Base-by-base conservation (phyloP, 2,113 vertebrate genomes). In the Seriola dumerili region DNA sequence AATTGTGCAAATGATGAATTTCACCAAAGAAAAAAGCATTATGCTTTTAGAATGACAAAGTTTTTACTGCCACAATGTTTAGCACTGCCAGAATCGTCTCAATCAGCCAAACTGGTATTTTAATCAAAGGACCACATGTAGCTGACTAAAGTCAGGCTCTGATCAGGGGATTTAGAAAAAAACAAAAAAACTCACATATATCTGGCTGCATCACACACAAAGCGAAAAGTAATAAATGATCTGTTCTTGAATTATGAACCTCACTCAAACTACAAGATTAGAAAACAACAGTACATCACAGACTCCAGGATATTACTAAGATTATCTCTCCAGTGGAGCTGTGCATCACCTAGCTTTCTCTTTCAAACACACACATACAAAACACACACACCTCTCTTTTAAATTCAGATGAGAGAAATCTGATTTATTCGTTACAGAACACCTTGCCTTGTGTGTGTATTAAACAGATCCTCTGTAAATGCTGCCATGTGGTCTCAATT, bases 241-340 rank as follows among this genome's bases (percentile, higher is more conserved):
- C 46, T 62, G 54, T 54, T 76, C 66, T 76, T 80, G 62, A 80
- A 68, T 76, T 68, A 67, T 66, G 57, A 76, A 63, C 69, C 44
- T 68, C 48, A 69, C 62, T 87, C 55, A 84, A 40, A 68, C n/a
- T 72, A 46, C 72, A 69, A 72, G 67, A 58, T 84, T 76, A 77
- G 62, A 87, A 76, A 67, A 76, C 71, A 79, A 67, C 44, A 67
- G 59, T n/a, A 68, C 54, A 83, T 80, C 76, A 72, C 76, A 87
- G 67, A 76, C 85, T 76, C 34, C 76, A 83, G 72, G 72, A 83
- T 80, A 83, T 83, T 76, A 83, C 70, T 67, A 65, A 72, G 76
- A 68, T 83, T 84, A 83, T 84, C 76, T 84, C 32, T 72, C 21
- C 55, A 62, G 13, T 61, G 13, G 25, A 74, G 65, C 50, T 54